Base-by-base conservation (phyloP, 2,113 vertebrate species). In the Microcebus lehilahytsara region DNA sequence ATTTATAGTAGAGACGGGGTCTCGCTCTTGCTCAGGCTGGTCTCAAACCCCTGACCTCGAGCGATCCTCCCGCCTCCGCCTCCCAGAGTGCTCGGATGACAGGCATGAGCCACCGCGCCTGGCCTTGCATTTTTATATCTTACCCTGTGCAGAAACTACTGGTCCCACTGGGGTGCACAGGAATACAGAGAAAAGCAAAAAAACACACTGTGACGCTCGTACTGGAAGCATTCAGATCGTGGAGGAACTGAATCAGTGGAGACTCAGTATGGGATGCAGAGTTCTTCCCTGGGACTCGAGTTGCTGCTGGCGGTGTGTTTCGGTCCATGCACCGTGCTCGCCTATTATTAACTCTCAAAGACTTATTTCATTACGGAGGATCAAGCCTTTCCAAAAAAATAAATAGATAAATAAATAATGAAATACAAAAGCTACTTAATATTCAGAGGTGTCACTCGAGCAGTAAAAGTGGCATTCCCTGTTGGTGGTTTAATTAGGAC, bases 401-500 rank as follows among this genome's bases (percentile, higher is more conserved):
- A n/a, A n/a, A n/a, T n/a, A n/a, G n/a, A 97, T 97, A 98, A 97
- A 42, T 42, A 42, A 42, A 42, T 96, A 97, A 97, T 96, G 7
- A 46, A 46, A 46, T 96, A 83, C 96, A 96, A 91, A 97, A 94
- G 88, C 96, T 95, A 92, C 90, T 98, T 98, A 97, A 97, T 98
- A 97, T 97, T 96, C 98, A 93, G 89, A 96, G 88, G 85, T 91
- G 95, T 96, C 97, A 95, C 0, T 0, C 81, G 89, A 94, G 95
- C 96, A 93, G 95, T 42, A 96, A 92, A 97, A 93, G 95, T 97
- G 97, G 97, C 97, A 97, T 96, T 97, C 96, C 96, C 97, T 80
- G 87, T 89, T 94, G 95, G 94, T 96, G 75, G 95, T 97, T 98
- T 98, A 98, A 97, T 97, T 97, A 96, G 96, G 96, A 96, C 84